Percentiles rank a stretch among this genome's conserved stretches.
Evolutionary conservation across 2,888 invertebrate genomes (phyloP).

Genomic region (Cylindroiulus punctatus): DNA sequence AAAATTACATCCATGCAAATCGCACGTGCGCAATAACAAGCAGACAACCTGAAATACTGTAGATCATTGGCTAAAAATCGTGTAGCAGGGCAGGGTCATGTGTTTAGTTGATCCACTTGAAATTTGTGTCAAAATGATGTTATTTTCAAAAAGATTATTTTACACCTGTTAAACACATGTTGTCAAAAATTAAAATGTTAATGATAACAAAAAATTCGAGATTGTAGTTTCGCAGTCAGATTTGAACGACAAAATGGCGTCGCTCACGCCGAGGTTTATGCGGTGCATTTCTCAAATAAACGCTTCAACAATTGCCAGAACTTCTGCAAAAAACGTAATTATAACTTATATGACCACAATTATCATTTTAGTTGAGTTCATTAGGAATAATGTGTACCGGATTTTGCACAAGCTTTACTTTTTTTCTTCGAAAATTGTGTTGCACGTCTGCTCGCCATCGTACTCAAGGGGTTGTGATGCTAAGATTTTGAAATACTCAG

Average conservation of each 20-base stretch:
- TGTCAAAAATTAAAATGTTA: too few relatives aligned
- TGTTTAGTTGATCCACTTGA: too few relatives aligned
- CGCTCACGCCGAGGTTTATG: background rate
- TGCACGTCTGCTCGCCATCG: background rate
- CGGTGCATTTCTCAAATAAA: constrained; percentile 3
- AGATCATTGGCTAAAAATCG: too few relatives aligned
- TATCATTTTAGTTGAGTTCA: background rate
- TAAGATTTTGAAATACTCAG: background rate
- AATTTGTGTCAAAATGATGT: too few relatives aligned
- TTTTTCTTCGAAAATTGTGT: background rate
- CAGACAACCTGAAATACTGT: too few relatives aligned
- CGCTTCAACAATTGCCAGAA: background rate
- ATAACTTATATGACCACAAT: background rate
- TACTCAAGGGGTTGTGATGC: background rate
- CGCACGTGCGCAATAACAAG: too few relatives aligned
- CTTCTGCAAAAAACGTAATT: background rate
- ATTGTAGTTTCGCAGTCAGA: too few relatives aligned
- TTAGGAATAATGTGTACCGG: background rate
- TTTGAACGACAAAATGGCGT: background rate
- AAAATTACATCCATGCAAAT: too few relatives aligned
- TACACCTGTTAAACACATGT: too few relatives aligned
- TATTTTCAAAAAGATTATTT: too few relatives aligned
- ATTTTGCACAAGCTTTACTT: background rate
- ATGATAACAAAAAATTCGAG: too few relatives aligned
- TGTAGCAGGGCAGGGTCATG: too few relatives aligned